Conservation (phyloP, 2,888 invertebrate species). For the Megalurothrips usitatus region DNA sequence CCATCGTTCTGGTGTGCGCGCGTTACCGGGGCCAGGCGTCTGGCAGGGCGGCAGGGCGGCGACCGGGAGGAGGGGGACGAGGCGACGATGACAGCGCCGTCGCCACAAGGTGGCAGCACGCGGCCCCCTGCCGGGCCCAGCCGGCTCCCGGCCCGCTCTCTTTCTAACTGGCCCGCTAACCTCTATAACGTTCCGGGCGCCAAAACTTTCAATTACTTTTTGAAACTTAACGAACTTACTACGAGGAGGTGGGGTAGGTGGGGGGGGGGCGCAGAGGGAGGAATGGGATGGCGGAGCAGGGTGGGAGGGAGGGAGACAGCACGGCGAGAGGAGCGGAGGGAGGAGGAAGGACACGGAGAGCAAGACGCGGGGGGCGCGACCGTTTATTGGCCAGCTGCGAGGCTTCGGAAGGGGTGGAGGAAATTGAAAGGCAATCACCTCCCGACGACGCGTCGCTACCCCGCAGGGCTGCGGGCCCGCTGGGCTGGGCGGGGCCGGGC, state of each 20-base stretch:
- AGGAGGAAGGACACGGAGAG: background rate
- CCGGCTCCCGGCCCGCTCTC: background rate
- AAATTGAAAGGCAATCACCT: background rate
- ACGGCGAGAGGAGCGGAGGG: background rate
- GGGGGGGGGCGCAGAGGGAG: background rate
- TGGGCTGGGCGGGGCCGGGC: background rate
- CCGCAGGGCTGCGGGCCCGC: background rate
- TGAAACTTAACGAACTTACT: constrained; percentile 21
- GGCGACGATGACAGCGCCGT: no score
- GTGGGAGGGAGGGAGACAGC: background rate
- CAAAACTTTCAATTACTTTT: constrained; percentile 24
- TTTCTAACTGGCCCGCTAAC: background rate
- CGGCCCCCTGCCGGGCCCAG: no score
- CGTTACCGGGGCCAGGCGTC: no score
- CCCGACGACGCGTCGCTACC: background rate
- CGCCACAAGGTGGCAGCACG: no score
- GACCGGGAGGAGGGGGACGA: no score
- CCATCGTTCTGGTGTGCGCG: no score
- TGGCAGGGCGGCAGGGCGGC: no score
- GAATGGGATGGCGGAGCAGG: background rate
- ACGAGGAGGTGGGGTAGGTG: background rate
- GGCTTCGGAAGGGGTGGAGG: background rate
- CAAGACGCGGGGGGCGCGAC: background rate
- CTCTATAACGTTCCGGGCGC: constrained; percentile 1
- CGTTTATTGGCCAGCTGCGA: background rate